Evolutionary conservation across 2,113 vertebrate genomes (phyloP), one percentile per base, ranked within the genome.

Genomic region (Tautogolabrus adspersus): DNA sequence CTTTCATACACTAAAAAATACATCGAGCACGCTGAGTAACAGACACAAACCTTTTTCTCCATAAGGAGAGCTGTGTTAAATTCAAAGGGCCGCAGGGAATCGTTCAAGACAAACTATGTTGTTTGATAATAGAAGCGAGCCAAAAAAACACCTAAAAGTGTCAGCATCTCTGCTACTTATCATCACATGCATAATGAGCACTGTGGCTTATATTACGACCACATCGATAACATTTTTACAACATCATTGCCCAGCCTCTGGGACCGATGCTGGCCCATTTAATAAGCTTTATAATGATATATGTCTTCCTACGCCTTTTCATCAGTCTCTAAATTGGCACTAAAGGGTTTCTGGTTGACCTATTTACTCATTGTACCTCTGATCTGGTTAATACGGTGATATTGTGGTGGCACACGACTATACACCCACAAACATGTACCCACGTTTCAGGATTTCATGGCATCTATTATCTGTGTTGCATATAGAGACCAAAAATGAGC

Each of bases 271-370:
- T 80, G 84, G 86, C 85, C 79, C 76, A 76, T 88, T 92, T 90
- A 88, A 91, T 88, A 88, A 79, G 87, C 66, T 86, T 90, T 86
- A 85, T 84, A 87, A 88, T 84, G 75, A 87, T 88, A 86, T 77
- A 89, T 85, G 75, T 60, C 87, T 89, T 88, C 88, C 89, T 82
- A 89, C 87, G 73, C 86, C 85, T 79, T 87, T 90, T 87, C 87
- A 87, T 92, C 88, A 87, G 77, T 63, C 82, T 86, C 74, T 89
- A 85, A 91, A 92, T 92, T 90, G 90, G 86, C 88, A 89, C 83
- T 88, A 85, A 86, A 86, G 87, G 83, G 71, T 75, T 91, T 85
- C 66, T 81, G 68, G 88, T 85, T 90, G 90, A 93, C 91, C 90
- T 88, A 92, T 91, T 92, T 93, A 87, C 73, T 88, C 85, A 82